Conservation (phyloP, 2,888 invertebrate genomes). For the Chironomus tentans region DNA sequence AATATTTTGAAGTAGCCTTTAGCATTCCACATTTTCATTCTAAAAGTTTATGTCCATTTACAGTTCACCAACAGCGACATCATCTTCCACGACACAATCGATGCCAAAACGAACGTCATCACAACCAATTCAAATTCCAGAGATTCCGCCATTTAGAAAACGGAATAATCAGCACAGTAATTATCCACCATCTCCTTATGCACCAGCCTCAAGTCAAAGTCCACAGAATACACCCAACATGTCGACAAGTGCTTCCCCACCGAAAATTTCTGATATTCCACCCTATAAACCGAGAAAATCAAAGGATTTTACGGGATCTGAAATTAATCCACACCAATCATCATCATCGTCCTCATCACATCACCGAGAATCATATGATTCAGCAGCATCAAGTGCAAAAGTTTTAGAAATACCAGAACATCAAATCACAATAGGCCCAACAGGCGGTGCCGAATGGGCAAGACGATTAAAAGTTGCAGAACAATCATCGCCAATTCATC, state of each 20-base stretch:
- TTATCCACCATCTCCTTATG: conserved; percentile 29
- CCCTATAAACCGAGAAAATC: conserved; percentile 49
- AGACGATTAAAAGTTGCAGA: conserved; percentile 49
- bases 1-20: not conserved
- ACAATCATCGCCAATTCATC: conserved; percentile 54
- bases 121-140: conserved; percentile 42
- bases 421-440: conserved; percentile 53
- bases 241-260: conserved; percentile 31
- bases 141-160: conserved; percentile 43
- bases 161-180: conserved; percentile 32
- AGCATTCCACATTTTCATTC: not conserved
- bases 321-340: not conserved
- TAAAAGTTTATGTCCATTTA: not conserved
- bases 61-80: conserved; percentile 10
- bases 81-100: conserved; percentile 27
- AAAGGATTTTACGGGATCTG: conserved; percentile 1
- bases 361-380: conserved; percentile 31
- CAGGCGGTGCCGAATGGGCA: conserved; percentile 59
- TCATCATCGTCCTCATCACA: not conserved
- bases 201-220: conserved; percentile 25
- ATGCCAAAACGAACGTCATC: conserved; percentile 32
- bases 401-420: conserved; percentile 35
- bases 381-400: not conserved
- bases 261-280: conserved; percentile 46
- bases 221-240: conserved; percentile 24